These are phyloP conservation scores for Syngnathus rostellatus DNA, from an alignment of 2,797 vertebrate genomes.

Conservation along the genomic window DNA sequence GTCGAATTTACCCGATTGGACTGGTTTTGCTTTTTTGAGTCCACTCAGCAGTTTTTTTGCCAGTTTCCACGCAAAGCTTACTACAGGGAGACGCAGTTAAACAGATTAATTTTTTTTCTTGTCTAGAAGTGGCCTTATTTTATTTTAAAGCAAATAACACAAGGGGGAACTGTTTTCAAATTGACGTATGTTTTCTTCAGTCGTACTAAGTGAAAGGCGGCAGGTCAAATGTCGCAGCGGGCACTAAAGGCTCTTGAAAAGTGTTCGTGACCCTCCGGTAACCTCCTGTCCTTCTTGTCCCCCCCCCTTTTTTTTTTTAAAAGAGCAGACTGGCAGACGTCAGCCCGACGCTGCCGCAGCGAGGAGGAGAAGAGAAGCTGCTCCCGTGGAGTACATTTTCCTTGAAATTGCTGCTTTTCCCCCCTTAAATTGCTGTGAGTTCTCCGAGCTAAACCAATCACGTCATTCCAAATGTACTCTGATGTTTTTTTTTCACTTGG, in stretches of 20 bases:
- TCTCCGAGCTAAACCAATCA: not conserved
- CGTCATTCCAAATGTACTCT: not conserved
- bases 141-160: conserved; percentile 6
- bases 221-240: conserved; percentile 22
- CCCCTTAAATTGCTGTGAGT: conserved; percentile 58
- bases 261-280: conserved; percentile 31
- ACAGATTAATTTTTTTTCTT: conserved; percentile 26
- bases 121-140: conserved; percentile 10
- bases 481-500: not conserved
- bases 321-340: conserved; percentile 43
- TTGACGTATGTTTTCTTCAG: conserved; percentile 7
- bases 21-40: conserved; percentile 19
- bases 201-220: conserved; percentile 14
- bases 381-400: conserved; percentile 56
- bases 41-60: conserved; percentile 20
- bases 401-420: conserved; percentile 40
- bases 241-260: conserved; percentile 24
- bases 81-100: conserved; percentile 21
- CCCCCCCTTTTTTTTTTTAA: conserved; percentile 18
- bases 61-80: conserved; percentile 6
- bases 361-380: conserved; percentile 35
- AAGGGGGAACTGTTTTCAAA: conserved; percentile 4
- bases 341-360: conserved; percentile 24
- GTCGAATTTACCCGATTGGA: conserved; percentile 42
- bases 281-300: conserved; percentile 40